Base-by-base conservation (phyloP, 2,797 vertebrate genomes). In the Enteromius anoplus region DNA sequence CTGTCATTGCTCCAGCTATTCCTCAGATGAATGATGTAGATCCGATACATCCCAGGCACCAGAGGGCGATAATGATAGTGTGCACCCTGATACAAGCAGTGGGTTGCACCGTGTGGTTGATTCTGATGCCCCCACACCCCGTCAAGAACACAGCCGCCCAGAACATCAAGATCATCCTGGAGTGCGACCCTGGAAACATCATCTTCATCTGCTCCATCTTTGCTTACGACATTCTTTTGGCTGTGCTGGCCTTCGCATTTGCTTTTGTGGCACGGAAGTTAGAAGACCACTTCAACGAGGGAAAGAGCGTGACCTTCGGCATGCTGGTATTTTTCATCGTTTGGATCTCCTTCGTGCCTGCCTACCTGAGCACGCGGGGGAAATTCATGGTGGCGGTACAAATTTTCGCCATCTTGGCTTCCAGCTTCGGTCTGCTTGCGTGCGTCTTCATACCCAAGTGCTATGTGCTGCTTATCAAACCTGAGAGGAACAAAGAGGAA, bases 311-410 rank as follows among this genome's bases (percentile, higher is more conserved):
- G 87, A 96, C 95, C 29, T 97, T 97, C 53, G 94, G 95, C 82
- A 95, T 97, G 95, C 89, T 97, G 88, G 95, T 96, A 73, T 96
- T 97, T 92, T 97, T 97, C 90, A 96, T 97, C 0, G 92, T 97
- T 86, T 98, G 96, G 94, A 96, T 96, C 91, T 96, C 96, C 69
- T 97, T 97, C 11, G 94, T 97, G 37, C 96, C 96, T 0, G 96
- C 95, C 21, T 97, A 96, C 86, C 91, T 97, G 86, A 97, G 95
- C 93, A 97, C 96, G 0, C 94, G 95, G 3, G 96, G 96, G 40
- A 97, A 96, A 88, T 97, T 96, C 91, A 96, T 96, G 93, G 96
- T 97, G 19, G 96, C 96, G 0, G 95, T 96, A 68, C 96, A 98
- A 90, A 96, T 97, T 82, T 97, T 97, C 82, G 96, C 96, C 58